Percentiles rank a stretch among this genome's conserved stretches.
Conservation (phyloP, 2,113 vertebrate genomes). For the Ophthalmolycus amberensis region DNA sequence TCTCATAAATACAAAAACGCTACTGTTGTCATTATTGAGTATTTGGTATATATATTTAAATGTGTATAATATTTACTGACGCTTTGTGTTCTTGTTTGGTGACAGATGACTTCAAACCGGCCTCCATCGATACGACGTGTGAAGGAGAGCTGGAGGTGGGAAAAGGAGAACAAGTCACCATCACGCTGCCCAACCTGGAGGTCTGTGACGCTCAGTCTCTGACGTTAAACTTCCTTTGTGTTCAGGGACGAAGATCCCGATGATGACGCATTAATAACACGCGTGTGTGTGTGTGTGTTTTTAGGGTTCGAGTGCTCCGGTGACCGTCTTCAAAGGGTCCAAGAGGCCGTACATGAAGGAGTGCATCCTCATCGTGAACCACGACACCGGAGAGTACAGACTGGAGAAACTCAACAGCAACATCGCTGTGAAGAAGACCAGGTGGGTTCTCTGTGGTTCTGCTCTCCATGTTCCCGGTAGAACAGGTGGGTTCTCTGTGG, state of each 20-base stretch:
- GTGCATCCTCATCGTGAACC: conserved; percentile 98
- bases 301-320: conserved; percentile 94
- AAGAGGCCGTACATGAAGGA: conserved; percentile 97
- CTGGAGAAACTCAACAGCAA: conserved; percentile 98
- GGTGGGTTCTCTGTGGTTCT: conserved; percentile 75
- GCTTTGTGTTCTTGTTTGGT: not conserved
- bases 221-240: not conserved
- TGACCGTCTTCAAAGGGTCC: conserved; percentile 98
- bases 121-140: conserved; percentile 95
- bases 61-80: not conserved
- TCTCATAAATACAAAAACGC: too few species aligned
- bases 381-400: conserved; percentile 97
- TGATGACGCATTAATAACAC: not conserved
- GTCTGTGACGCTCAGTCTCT: not conserved
- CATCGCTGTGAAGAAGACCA: conserved; percentile 98
- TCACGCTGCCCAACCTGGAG: conserved; percentile 97
- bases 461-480: too few species aligned
- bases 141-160: conserved; percentile 97
- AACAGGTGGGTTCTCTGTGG: too few species aligned
- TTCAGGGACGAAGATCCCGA: not conserved
- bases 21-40: not conserved
- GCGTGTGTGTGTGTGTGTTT: not conserved
- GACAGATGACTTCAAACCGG: conserved; percentile 99
- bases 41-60: not conserved
- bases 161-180: conserved; percentile 98